These are phyloP conservation scores for Agrotis ipsilon DNA, from an alignment of 2,888 invertebrate genomes.

Conservation along the genomic window DNA sequence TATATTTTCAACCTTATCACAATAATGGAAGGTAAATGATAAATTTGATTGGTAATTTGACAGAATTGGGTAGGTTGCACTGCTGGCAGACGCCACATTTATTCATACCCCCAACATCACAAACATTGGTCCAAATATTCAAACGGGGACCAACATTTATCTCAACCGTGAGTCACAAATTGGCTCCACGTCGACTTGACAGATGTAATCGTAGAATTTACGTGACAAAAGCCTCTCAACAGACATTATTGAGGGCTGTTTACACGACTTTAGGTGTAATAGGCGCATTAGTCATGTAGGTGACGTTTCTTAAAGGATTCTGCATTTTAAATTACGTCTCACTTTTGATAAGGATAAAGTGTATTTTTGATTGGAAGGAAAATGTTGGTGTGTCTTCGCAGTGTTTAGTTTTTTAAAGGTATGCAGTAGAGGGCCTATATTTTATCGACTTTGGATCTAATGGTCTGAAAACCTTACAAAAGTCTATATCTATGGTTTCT, in stretches of 20 bases:
- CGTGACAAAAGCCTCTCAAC: slow-evolving; percentile 74
- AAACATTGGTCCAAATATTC: slow-evolving; percentile 28
- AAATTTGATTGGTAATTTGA: no score
- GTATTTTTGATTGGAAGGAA: not conserved
- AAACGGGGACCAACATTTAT: slow-evolving; percentile 65
- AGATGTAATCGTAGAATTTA: slow-evolving; percentile 82
- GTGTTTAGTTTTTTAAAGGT: not conserved
- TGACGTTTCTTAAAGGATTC: slow-evolving; percentile 33
- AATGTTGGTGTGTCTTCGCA: not conserved
- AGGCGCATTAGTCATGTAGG: slow-evolving; percentile 62
- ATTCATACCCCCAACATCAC: slow-evolving; percentile 19
- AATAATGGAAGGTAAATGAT: no score
- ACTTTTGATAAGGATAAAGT: not conserved
- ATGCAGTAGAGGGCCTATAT: no score
- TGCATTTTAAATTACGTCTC: slow-evolving; percentile 42
- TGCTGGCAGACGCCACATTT: no score
- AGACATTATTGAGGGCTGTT: slow-evolving; percentile 72
- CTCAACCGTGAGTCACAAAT: slow-evolving; percentile 71
- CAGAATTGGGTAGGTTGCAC: no score
- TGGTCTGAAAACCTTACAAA: no score
- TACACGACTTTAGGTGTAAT: slow-evolving; percentile 67
- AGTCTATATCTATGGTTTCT: no score
- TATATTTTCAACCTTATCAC: no score
- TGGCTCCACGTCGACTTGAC: slow-evolving; percentile 78
- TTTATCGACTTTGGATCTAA: no score